Percentiles rank a stretch among this genome's conserved stretches.
These are phyloP conservation scores for Protobothrops flavoviridis DNA, from an alignment of 2,113 vertebrate species.

Conservation along the genomic window DNA sequence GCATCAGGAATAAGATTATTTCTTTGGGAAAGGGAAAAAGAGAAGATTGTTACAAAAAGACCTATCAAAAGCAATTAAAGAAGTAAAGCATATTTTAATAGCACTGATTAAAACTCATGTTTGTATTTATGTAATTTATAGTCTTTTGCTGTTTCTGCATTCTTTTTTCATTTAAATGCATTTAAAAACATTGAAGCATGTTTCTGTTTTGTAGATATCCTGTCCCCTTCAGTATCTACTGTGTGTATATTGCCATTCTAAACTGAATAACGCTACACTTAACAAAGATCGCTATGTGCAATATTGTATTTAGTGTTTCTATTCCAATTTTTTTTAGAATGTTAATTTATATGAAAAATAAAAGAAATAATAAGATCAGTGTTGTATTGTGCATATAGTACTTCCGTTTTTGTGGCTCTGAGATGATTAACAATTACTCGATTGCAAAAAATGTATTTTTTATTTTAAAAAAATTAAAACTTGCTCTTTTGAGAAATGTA, in stretches of 20 bases:
- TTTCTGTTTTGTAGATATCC: conserved; percentile 71
- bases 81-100: conserved; percentile 64
- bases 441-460: not conserved
- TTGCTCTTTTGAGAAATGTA: not conserved
- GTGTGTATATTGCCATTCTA: conserved; percentile 74
- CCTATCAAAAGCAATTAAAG: conserved; percentile 52
- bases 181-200: conserved; percentile 66
- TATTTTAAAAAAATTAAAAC: not conserved
- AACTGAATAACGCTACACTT: conserved; percentile 72
- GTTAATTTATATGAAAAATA: conserved; percentile 88
- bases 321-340: conserved; percentile 79
- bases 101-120: conserved; percentile 67
- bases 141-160: conserved; percentile 64
- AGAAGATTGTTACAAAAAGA: conserved; percentile 56
- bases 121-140: conserved; percentile 75
- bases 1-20: conserved; percentile 55
- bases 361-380: conserved; percentile 78
- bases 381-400: conserved; percentile 18
- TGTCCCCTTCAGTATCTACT: conserved; percentile 65
- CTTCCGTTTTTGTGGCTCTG: not conserved
- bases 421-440: not conserved
- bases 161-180: conserved; percentile 54
- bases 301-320: conserved; percentile 87
- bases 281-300: conserved; percentile 83
- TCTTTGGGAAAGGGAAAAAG: conserved; percentile 53